Base-by-base conservation (phyloP, 2,797 vertebrate species). In the Tauraco hartlaubi region DNA sequence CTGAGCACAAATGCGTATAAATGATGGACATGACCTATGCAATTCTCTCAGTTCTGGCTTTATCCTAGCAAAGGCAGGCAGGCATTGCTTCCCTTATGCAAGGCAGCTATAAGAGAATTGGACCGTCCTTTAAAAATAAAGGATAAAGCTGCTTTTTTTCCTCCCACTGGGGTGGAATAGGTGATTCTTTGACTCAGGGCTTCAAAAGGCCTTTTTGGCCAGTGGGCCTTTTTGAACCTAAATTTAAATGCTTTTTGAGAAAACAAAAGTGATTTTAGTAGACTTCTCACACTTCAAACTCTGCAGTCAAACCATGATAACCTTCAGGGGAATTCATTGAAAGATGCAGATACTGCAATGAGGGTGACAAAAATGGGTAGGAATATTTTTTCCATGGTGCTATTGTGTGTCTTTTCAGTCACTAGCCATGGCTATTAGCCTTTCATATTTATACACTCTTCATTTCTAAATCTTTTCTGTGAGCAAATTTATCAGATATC, bases 241-340 rank as follows among this genome's bases (percentile, higher is more conserved):
- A 73, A 87, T 89, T 62, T 85, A 90, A 94, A 80, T 76, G 31
- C 20, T 82, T 85, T 92, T 64, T 54, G 54, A 83, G 26, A 39
- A 79, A 49, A 59, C 37, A 41, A 80, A 89, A 48, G 43, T 41
- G 15, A 72, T 71, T 91, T 92, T 54, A 67, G 48, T 11, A 83
- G 75, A 77, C 20, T 88, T 83, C 72, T 80, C 33, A 61, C 15
- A 63, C 55, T 76, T 93, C 74, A 90, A 15, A 62, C 39, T 67
- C 58, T 25, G 35, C 68, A 56, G 26, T 64, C 37, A 85, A 85
- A 89, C 52, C 41, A 77, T 49, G 37, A 85, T 67, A 85, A 90
- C 67, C n/a, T 90, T 91, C 41, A 67, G 61, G 88, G 7, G 15
- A 90, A 89, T 69, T 92, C 20, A 76, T 2, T 87, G 37, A 92